Conservation (phyloP, 1,140 invertebrate species). For the Bombus breviceps region DNA sequence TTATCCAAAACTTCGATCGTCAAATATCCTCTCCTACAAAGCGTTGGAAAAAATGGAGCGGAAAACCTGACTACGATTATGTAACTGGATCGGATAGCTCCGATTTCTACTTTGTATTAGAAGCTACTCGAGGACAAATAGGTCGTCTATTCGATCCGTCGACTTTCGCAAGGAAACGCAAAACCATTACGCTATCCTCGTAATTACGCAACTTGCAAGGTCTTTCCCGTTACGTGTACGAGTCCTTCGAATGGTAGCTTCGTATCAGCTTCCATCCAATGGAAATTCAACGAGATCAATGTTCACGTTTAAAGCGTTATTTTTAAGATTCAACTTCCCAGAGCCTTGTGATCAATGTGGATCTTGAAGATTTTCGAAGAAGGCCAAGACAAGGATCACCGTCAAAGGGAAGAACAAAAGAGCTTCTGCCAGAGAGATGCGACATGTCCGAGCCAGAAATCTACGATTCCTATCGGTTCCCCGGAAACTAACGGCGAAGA, state of each 20-base stretch:
- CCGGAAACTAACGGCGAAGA: constrained; percentile 65
- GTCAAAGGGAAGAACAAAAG: constrained; percentile 20
- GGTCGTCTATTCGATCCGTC: constrained; percentile 2
- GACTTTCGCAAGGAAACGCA: not conserved
- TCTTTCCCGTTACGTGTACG: constrained; percentile 35
- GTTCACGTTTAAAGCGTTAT: not conserved
- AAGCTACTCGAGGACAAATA: not conserved
- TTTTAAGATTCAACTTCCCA: not conserved
- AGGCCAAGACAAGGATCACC: not conserved
- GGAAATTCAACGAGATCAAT: no score
- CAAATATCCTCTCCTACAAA: not conserved
- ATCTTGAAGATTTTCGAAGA: not conserved
- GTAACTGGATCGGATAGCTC: constrained; percentile 41
- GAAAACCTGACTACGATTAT: not conserved
- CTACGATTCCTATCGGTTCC: constrained; percentile 74
- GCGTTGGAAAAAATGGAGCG: constrained; percentile 16
- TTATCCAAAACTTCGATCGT: not conserved
- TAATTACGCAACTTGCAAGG: constrained; percentile 9
- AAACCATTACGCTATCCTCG: not conserved
- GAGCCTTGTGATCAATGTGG: not conserved
- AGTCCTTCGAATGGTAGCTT: not conserved
- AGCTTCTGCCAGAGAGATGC: not conserved
- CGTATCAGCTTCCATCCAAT: not conserved
- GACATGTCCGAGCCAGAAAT: constrained; percentile 48
- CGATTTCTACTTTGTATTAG: not conserved